phyloP scores from a whole-genome alignment of 2,888 invertebrate species.

The Mystacides longicornis region DNA sequence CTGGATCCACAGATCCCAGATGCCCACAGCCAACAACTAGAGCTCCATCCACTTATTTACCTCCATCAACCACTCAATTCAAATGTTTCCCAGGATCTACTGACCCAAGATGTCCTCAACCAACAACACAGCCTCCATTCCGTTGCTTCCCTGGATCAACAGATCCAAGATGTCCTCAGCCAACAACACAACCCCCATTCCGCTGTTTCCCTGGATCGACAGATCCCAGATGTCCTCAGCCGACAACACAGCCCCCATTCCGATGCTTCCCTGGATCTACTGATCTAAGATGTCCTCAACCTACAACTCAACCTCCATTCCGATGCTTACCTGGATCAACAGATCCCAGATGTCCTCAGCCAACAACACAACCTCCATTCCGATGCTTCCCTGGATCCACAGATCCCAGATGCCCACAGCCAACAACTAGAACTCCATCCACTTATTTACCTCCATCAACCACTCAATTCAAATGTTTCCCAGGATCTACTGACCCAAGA shows the following conservation, averaged over 20 bases:
- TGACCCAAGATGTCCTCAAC: constrained; percentile 30
- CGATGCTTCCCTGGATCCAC: constrained; percentile 32
- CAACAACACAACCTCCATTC: constrained; percentile 19
- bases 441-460: constrained; percentile 41
- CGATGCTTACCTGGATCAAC: constrained; percentile 32
- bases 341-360: constrained; percentile 30
- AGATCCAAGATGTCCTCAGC: constrained; percentile 33
- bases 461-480: constrained; percentile 29
- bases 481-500: constrained; percentile 33
- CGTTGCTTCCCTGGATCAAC: constrained; percentile 26
- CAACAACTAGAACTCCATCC: constrained; percentile 28
- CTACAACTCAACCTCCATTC: constrained; percentile 20
- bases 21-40: constrained; percentile 25
- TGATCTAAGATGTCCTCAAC: constrained; percentile 34
- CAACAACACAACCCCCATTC: constrained; percentile 24
- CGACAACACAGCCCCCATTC: constrained; percentile 26
- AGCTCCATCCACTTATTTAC: constrained; percentile 27
- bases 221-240: constrained; percentile 33
- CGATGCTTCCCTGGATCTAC: constrained; percentile 32
- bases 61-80: too few species aligned
- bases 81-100: constrained; percentile 32
- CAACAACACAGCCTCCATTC: constrained; percentile 27
- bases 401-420: constrained; percentile 34
- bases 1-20: constrained; percentile 32
- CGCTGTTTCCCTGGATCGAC: constrained; percentile 29